phyloP scores from a whole-genome alignment of 1,140 invertebrate genomes.

The Megathymus violae region DNA sequence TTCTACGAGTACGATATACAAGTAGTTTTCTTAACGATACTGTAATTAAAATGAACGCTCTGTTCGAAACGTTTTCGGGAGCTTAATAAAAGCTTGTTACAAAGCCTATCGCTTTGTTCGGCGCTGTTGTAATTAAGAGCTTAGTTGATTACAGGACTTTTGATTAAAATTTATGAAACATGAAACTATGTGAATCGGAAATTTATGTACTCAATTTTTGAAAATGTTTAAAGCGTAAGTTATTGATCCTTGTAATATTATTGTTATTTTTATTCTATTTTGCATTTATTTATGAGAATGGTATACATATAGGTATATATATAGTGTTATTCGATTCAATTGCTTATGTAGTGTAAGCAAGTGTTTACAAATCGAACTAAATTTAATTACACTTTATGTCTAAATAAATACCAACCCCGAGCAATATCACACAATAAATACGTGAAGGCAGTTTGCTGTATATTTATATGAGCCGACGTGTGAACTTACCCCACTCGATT shows the following conservation, averaged over 20 bases:
- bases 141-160: constrained; percentile 16
- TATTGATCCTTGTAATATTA: too few relatives aligned
- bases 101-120: constrained; percentile 19
- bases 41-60: neutral
- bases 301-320: too few relatives aligned
- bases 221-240: too few relatives aligned
- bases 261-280: too few relatives aligned
- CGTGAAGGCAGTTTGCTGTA: constrained; percentile 12
- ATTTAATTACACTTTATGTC: neutral
- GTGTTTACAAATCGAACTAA: too few relatives aligned
- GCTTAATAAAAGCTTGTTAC: constrained; percentile 23
- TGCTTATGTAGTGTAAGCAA: too few relatives aligned
- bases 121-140: constrained; percentile 18
- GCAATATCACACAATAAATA: constrained; percentile 18
- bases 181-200: neutral
- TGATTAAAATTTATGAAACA: constrained; percentile 14
- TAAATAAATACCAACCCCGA: constrained; percentile 11
- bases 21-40: constrained; percentile 9
- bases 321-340: too few relatives aligned
- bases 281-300: too few relatives aligned
- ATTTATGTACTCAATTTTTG: too few relatives aligned
- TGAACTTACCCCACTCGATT: constrained; percentile 47
- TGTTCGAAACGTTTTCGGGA: constrained; percentile 11
- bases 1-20: constrained; percentile 5
- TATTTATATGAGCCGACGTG: constrained; percentile 33